phyloP scores from a whole-genome alignment of 2,797 vertebrate species.

The Schizopygopsis pylzovi region DNA sequence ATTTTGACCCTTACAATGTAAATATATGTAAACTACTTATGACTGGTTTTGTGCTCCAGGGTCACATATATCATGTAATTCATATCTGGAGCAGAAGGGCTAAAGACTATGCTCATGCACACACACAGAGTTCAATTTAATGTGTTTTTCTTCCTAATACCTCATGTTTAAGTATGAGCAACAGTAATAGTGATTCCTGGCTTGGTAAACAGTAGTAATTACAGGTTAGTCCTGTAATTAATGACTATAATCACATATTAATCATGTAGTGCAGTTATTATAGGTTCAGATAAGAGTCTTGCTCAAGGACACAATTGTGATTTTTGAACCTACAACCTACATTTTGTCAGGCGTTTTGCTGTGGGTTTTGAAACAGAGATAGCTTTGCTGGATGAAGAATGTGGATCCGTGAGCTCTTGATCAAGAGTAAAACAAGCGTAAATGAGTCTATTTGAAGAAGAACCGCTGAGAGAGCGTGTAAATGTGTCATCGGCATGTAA shows the following conservation, averaged over 20 bases:
- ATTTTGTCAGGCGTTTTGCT: not conserved
- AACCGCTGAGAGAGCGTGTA: not conserved
- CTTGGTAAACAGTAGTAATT: not conserved
- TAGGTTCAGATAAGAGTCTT: not conserved
- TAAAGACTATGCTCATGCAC: not conserved
- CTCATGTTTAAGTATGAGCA: not conserved
- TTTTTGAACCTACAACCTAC: not conserved
- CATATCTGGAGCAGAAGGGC: not conserved
- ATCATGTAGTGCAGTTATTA: not conserved
- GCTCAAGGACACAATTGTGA: not conserved
- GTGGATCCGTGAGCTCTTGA: not conserved
- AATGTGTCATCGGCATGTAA: conserved; percentile 46
- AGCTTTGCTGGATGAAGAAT: not conserved
- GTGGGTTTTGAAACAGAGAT: not conserved
- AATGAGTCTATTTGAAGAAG: not conserved
- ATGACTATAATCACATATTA: not conserved
- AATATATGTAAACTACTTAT: not conserved
- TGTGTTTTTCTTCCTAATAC: not conserved
- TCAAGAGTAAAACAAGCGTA: not conserved
- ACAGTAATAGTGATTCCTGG: not conserved
- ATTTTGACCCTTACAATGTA: not conserved
- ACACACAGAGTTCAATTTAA: not conserved
- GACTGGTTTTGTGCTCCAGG: not conserved
- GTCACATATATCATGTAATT: not conserved
- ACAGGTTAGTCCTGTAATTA: not conserved